These are phyloP conservation scores for Petromus typicus DNA, from an alignment of 2,113 vertebrate genomes.

Conservation along the genomic window DNA sequence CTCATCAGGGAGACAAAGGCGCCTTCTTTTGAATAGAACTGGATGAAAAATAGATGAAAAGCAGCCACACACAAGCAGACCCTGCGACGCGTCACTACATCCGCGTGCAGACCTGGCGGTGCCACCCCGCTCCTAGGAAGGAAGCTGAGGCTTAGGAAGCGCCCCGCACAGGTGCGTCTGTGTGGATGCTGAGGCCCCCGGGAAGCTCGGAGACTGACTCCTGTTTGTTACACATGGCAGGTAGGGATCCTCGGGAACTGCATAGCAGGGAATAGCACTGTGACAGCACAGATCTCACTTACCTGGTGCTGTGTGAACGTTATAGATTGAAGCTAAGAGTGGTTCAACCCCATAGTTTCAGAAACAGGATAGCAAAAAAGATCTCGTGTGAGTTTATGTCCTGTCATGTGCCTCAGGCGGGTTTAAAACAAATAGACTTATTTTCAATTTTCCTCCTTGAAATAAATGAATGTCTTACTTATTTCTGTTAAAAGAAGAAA, in stretches of 20 bases:
- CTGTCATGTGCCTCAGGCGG: conserved; percentile 88
- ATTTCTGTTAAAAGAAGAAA: conserved; percentile 88
- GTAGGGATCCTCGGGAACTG: conserved; percentile 85
- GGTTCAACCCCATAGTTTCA: conserved; percentile 85
- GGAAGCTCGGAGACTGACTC: neutral
- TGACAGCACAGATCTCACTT: conserved; percentile 90
- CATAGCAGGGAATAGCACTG: conserved; percentile 95
- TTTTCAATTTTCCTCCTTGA: conserved; percentile 90
- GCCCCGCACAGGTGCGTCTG: too few species aligned
- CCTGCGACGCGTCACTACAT: too few species aligned
- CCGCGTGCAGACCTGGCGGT: neutral
- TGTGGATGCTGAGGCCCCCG: neutral
- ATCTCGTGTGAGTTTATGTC: conserved; percentile 84
- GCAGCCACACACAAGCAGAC: neutral
- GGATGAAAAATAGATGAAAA: neutral
- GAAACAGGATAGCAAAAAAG: conserved; percentile 83
- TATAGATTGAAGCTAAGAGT: conserved; percentile 87
- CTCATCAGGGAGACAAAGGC: neutral
- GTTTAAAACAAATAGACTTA: conserved; percentile 93
- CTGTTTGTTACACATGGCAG: conserved; percentile 84
- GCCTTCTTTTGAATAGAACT: neutral
- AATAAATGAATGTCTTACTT: conserved; percentile 93
- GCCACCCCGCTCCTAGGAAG: fast-evolving
- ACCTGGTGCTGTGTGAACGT: conserved; percentile 91
- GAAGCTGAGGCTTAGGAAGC: too few species aligned